A percentile compares a stretch with the other conserved stretches of the same genome.
phyloP scores from a whole-genome alignment of 2,888 invertebrate genomes.

The Cosmia pyralina region DNA sequence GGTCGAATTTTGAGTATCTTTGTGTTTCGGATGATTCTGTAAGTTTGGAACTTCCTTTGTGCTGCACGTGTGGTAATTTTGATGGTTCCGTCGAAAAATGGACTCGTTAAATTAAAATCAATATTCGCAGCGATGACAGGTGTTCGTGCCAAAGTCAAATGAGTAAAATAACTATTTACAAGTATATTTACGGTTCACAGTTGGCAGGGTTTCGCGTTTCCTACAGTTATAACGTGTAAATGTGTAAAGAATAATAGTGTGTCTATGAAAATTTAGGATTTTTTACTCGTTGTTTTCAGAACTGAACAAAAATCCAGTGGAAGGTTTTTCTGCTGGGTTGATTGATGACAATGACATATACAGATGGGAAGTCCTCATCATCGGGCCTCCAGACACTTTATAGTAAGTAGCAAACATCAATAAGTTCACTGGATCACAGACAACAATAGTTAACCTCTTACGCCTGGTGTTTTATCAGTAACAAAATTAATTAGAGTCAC shows the following conservation, averaged over 20 bases:
- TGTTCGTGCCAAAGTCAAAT: conserved; percentile 78
- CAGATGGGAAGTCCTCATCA: conserved; percentile 99
- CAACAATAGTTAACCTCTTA: neutral
- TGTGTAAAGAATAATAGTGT: conserved; percentile 3
- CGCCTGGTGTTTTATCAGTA: conserved; percentile 8
- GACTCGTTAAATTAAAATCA: conserved; percentile 80
- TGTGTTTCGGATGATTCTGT: conserved; percentile 65
- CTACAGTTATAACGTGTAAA: conserved; percentile 51
- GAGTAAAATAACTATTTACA: conserved; percentile 72
- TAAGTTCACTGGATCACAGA: conserved; percentile 3
- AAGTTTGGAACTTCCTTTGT: conserved; percentile 55
- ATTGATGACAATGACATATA: conserved; percentile 99
- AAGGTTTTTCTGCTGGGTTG: conserved; percentile 99
- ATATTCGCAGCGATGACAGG: conserved; percentile 84
- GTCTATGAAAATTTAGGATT: conserved; percentile 1
- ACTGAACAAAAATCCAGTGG: conserved; percentile 99
- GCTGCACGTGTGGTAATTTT: conserved; percentile 57
- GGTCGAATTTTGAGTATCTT: conserved; percentile 85
- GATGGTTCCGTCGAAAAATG: conserved; percentile 48
- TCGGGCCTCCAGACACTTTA: conserved; percentile 99
- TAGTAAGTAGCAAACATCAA: conserved; percentile 93
- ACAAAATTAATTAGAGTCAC: conserved; percentile 8
- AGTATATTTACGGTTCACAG: conserved; percentile 74
- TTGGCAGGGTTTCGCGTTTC: conserved; percentile 75
- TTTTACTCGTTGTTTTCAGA: conserved; percentile 91